Conservation (phyloP, 2,888 invertebrate species). For the Pyrrhosoma nymphula region DNA sequence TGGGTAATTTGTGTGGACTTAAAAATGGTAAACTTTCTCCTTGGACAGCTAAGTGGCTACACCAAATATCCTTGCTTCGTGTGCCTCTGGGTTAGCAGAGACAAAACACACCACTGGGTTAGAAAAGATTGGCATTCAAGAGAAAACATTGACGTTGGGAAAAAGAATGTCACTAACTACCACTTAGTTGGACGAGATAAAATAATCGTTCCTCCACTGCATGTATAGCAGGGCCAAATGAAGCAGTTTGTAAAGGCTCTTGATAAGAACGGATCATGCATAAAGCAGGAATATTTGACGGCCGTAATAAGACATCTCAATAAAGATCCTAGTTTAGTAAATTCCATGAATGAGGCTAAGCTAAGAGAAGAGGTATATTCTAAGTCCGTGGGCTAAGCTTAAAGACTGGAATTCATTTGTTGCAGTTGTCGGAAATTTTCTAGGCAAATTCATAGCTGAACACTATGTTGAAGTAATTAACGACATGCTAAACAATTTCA, state of each 20-base stretch:
- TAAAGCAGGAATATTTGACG: conserved; percentile 57
- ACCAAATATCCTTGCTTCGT: too few species aligned
- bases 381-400: too few species aligned
- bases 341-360: conserved; percentile 46
- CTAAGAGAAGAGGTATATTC: too few species aligned
- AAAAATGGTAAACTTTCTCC: too few species aligned
- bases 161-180: conserved; percentile 31
- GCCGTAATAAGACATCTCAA: too few species aligned
- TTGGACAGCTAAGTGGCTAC: too few species aligned
- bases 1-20: conserved; percentile 9
- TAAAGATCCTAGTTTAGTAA: conserved; percentile 26
- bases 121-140: conserved; percentile 54
- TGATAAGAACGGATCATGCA: conserved; percentile 64
- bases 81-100: too few species aligned
- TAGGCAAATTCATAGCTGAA: conserved; percentile 42
- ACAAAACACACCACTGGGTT: too few species aligned
- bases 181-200: conserved; percentile 25
- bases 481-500: conserved; percentile 36
- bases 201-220: conserved; percentile 53
- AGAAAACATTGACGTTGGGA: conserved; percentile 56
- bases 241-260: conserved; percentile 62
- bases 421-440: neutral
- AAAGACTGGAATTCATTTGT: too few species aligned
- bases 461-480: conserved; percentile 53
- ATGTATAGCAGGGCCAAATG: neutral